Conservation (phyloP, 2,797 vertebrate species). For the Phoebastria nigripes region DNA sequence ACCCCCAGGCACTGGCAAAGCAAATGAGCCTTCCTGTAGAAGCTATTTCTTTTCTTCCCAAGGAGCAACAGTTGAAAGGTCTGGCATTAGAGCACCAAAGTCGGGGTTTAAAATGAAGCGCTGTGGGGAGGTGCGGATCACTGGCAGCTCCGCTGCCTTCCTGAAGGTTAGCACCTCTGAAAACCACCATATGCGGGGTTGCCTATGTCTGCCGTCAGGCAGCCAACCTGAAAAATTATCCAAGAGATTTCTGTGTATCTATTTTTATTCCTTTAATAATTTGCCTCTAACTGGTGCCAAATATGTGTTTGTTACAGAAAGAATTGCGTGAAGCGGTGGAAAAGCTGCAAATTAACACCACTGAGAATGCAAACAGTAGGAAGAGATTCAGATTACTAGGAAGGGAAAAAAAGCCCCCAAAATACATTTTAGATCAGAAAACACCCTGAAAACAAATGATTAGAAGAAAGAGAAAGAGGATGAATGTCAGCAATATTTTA, state of each 20-base stretch:
- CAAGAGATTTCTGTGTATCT: neutral
- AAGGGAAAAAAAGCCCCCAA: neutral
- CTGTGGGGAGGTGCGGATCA: neutral
- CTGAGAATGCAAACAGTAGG: neutral
- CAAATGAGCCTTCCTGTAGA: neutral
- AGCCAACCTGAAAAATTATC: neutral
- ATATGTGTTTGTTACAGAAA: neutral
- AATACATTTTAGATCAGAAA: neutral
- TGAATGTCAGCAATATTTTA: neutral
- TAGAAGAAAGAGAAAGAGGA: neutral
- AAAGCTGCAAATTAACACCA: slow-evolving; percentile 2
- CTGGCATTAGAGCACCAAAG: neutral
- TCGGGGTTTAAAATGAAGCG: fast-evolving
- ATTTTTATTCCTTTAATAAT: neutral
- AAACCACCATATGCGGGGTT: fast-evolving
- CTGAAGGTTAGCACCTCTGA: neutral
- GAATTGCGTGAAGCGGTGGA: neutral
- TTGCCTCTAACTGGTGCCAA: neutral
- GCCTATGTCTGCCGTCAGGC: neutral
- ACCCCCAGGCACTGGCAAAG: neutral
- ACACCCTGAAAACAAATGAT: neutral
- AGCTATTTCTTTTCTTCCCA: neutral
- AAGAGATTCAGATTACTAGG: neutral
- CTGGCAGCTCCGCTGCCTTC: fast-evolving
- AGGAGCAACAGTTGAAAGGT: neutral